These are phyloP conservation scores for Nomada fabriciana DNA, from an alignment of 2,888 invertebrate species.

Conservation along the genomic window DNA sequence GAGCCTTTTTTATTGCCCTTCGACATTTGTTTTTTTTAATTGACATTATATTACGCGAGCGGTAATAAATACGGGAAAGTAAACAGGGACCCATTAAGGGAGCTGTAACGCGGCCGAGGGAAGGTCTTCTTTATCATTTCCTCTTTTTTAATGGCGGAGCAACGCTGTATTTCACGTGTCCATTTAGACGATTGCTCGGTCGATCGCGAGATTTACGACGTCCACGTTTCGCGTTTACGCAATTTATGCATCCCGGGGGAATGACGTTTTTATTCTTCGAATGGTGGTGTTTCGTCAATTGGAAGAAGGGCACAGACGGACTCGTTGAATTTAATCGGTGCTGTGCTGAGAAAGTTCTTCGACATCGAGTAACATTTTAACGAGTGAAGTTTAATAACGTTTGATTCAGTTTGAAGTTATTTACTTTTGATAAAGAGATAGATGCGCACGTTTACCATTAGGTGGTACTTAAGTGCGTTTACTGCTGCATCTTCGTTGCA, in stretches of 20 bases:
- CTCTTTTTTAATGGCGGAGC: conserved; percentile 44
- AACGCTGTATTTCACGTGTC: conserved; percentile 54
- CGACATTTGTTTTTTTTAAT: conserved; percentile 49
- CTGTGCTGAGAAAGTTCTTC: background rate
- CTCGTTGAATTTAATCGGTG: conserved; percentile 4
- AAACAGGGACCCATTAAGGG: conserved; percentile 49
- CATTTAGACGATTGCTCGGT: conserved; percentile 56
- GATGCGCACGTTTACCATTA: background rate
- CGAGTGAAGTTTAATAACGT: background rate
- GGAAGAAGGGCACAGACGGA: background rate
- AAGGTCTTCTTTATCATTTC: conserved; percentile 57
- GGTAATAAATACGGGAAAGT: conserved; percentile 53
- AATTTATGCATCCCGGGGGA: conserved; percentile 49
- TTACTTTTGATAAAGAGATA: background rate
- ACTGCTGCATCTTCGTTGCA: background rate
- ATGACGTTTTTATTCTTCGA: conserved; percentile 37
- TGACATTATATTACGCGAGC: conserved; percentile 47
- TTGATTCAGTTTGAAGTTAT: background rate
- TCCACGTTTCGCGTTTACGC: conserved; percentile 34
- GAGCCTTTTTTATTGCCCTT: conserved; percentile 19
- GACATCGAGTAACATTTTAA: background rate
- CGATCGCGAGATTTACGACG: conserved; percentile 55
- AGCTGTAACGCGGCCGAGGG: conserved; percentile 27
- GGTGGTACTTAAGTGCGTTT: conserved; percentile 5
- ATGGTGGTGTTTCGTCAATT: conserved; percentile 16